Conservation (phyloP, 2,797 vertebrate species). For the Tolypeutes matacus region DNA sequence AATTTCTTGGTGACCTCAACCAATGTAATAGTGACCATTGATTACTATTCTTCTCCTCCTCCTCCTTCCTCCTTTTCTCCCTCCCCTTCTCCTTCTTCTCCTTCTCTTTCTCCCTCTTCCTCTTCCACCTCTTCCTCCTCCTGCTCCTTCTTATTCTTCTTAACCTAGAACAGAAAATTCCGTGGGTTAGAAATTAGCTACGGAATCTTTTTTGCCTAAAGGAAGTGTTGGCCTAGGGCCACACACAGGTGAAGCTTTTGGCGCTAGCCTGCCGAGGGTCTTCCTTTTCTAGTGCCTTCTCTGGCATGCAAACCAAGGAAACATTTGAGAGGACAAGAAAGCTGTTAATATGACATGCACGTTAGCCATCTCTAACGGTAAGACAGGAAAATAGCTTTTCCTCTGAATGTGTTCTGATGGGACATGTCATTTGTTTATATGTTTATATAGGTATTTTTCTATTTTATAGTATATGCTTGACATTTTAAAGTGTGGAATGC, state of each 20-base stretch:
- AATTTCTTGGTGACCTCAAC: conserved; percentile 23
- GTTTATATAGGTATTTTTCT: not conserved
- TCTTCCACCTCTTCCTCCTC: too few relatives aligned
- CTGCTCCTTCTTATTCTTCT: not conserved
- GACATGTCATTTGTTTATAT: not conserved
- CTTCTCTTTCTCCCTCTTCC: too few relatives aligned
- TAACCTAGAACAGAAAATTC: conserved; percentile 33
- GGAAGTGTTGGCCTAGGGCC: not conserved
- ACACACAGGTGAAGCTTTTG: not conserved
- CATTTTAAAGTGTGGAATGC: not conserved
- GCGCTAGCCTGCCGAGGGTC: not conserved
- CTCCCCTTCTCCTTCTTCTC: too few relatives aligned
- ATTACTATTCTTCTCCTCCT: too few relatives aligned
- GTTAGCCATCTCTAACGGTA: not conserved
- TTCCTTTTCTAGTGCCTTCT: not conserved
- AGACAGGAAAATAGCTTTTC: not conserved
- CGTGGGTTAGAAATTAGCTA: not conserved
- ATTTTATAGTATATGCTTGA: not conserved
- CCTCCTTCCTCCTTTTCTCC: too few relatives aligned
- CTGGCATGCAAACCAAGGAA: not conserved
- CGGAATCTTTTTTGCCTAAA: not conserved
- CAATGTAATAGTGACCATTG: not conserved
- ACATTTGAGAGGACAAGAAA: not conserved
- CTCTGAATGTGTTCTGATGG: not conserved
- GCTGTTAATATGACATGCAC: not conserved